Evolutionary conservation across 2,888 invertebrate genomes (phyloP).

Genomic region (Dynastes maya): DNA sequence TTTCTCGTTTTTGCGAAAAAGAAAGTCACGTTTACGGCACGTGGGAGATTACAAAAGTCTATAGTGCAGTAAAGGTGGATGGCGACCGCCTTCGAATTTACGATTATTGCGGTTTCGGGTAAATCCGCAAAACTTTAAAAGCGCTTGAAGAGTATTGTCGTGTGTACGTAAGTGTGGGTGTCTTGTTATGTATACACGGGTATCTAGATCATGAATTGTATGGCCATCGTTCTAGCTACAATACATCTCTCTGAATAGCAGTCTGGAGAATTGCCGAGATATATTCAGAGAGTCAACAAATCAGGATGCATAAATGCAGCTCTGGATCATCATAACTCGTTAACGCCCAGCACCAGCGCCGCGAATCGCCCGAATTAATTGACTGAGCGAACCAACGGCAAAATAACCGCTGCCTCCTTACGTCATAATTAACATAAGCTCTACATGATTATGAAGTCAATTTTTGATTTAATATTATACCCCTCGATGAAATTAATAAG

Average conservation of each 20-base stretch:
- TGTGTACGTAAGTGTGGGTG: neutral
- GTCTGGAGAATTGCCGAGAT: conserved; percentile 42
- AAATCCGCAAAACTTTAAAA: conserved; percentile 57
- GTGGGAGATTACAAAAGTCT: conserved; percentile 61
- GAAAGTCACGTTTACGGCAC: conserved; percentile 55
- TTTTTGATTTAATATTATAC: too few relatives aligned
- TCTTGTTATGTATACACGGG: neutral
- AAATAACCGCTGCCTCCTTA: too few relatives aligned
- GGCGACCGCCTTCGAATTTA: conserved; percentile 60
- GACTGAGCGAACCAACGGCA: too few relatives aligned
- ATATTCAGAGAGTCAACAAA: neutral
- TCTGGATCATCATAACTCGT: too few relatives aligned
- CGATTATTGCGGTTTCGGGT: conserved; percentile 62
- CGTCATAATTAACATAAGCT: too few relatives aligned
- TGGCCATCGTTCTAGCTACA: conserved; percentile 45
- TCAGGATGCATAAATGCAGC: too few relatives aligned
- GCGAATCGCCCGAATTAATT: too few relatives aligned
- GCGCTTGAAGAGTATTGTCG: conserved; percentile 39
- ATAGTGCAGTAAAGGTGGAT: conserved; percentile 62
- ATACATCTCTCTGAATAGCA: conserved; percentile 6
- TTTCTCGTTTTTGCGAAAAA: conserved; percentile 12
- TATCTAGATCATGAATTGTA: conserved; percentile 45
- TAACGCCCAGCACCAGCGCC: too few relatives aligned
- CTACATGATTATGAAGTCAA: too few relatives aligned
- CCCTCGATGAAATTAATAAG: too few relatives aligned